Evolutionary conservation across 37 sponge, comb jelly and placozoan species (phyloP).

Genomic region (Chondrilla cf. caribensis): DNA sequence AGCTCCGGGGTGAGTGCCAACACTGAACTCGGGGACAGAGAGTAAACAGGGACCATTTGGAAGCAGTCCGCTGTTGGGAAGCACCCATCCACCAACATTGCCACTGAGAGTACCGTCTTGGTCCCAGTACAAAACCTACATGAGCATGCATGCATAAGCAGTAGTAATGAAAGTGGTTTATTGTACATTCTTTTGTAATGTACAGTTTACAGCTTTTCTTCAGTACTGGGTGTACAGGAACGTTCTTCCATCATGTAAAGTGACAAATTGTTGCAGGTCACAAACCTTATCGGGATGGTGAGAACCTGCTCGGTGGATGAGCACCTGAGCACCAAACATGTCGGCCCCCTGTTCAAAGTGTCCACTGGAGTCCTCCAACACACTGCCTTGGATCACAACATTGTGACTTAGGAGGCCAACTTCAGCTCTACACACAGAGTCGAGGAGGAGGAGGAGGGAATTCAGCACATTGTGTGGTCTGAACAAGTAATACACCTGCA

Average conservation of each 20-base stretch:
- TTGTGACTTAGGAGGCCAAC: conserved; percentile 82
- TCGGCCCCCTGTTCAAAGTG: conserved; percentile 55
- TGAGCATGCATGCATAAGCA: no score
- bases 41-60: conserved; percentile 49
- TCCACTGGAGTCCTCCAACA: background rate
- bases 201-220: no score
- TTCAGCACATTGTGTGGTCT: no score
- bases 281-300: no score
- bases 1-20: conserved; percentile 26
- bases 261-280: no score
- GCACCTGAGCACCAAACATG: conserved; percentile 75
- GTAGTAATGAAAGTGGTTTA: no score
- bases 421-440: conserved; percentile 74
- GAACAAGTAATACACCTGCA: no score
- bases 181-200: no score
- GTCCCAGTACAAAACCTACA: conserved; percentile 12
- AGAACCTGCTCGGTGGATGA: conserved; percentile 75
- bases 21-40: conserved; percentile 54
- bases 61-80: conserved; percentile 46
- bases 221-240: no score
- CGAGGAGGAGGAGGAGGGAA: no score
- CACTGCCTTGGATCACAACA: conserved; percentile 68
- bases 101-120: conserved; percentile 27
- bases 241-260: no score
- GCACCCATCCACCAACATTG: conserved; percentile 45